Percentiles rank a stretch among this genome's conserved stretches.
Evolutionary conservation across 1,140 invertebrate species (phyloP).

Genomic region (Panulirus ornatus): DNA sequence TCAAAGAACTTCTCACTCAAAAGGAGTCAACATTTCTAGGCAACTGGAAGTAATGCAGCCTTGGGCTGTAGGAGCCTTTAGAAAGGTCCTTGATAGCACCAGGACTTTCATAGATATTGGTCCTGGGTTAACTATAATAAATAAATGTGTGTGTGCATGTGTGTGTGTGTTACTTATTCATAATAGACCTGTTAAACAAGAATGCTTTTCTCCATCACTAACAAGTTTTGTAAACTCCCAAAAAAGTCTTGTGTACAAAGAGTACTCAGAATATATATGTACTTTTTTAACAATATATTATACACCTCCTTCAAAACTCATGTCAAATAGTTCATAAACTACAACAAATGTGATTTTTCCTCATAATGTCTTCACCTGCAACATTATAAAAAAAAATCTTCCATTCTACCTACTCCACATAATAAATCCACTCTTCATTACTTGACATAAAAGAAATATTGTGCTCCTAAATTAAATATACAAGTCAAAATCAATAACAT

Average conservation of each 20-base stretch:
- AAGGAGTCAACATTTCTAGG: too few species aligned
- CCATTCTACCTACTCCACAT: background rate
- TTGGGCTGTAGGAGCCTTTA: too few species aligned
- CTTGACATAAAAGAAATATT: background rate
- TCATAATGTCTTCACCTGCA: background rate
- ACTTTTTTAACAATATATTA: background rate
- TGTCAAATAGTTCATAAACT: background rate
- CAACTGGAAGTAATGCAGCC: too few species aligned
- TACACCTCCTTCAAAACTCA: background rate
- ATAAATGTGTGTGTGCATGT: too few species aligned
- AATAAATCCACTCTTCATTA: constrained; percentile 3
- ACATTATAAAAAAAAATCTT: background rate
- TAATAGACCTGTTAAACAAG: too few species aligned
- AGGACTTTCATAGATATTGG: too few species aligned
- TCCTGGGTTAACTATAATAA: too few species aligned
- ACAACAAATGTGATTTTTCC: background rate
- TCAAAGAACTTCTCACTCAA: too few species aligned
- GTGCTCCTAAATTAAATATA: background rate
- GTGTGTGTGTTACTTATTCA: background rate
- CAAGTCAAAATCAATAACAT: background rate
- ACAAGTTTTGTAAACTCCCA: background rate
- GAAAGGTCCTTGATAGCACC: too few species aligned
- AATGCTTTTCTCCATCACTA: background rate
- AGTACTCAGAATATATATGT: background rate
- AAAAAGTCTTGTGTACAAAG: background rate